Base-by-base conservation (phyloP, 92 coral and sea anemone genomes). In the Epizoanthus rinbou region DNA sequence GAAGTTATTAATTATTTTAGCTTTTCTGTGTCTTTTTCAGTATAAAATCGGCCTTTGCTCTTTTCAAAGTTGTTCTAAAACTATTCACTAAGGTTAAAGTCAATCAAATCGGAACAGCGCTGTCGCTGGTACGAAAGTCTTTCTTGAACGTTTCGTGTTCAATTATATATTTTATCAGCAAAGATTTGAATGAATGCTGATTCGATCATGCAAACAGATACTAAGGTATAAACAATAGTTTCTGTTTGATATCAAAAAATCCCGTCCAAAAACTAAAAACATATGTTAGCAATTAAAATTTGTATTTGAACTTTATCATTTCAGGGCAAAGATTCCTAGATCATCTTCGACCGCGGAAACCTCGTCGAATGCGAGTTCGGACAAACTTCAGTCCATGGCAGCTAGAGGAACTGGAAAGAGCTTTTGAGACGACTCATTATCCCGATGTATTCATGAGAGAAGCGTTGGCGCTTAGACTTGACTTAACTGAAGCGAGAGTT, bases 381-480 rank as follows among this genome's bases (percentile, higher is more conserved):
- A 97, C 99, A 17, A 97, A 97, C 57, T 95, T 97, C 64, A 91
- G 98, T 14, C 99, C 98, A 8, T 97, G 99, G 99, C 99, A 97
- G 75, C 75, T 97, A 14, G 99, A 97, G 64, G 98, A 97, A 80
- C 87, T 97, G 15, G 99, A 97, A 79, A 76, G 98, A 82, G 99
- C 99, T 0, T 97, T 97, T 67, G 97, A 90, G 66, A 94, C 95
- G 0, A 97, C 99, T 0, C 99, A 97, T 39, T 97, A 97, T 41
- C 99, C 99, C 0, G 99, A 97, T 69, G 99, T 97, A 37, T 97
- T 97, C 73, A 97, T 97, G 99, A 91, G 99, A 67, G 99, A 97
- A 86, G 94, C 97, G 19, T 89, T 97, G 6, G 99, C 98, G 13
- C 76, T 97, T 15, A 69, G 99, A 64, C 90, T 97, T 62, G 99